Evolutionary conservation across 2,888 invertebrate genomes (phyloP).

Genomic region (Plagodis pulveraria): DNA sequence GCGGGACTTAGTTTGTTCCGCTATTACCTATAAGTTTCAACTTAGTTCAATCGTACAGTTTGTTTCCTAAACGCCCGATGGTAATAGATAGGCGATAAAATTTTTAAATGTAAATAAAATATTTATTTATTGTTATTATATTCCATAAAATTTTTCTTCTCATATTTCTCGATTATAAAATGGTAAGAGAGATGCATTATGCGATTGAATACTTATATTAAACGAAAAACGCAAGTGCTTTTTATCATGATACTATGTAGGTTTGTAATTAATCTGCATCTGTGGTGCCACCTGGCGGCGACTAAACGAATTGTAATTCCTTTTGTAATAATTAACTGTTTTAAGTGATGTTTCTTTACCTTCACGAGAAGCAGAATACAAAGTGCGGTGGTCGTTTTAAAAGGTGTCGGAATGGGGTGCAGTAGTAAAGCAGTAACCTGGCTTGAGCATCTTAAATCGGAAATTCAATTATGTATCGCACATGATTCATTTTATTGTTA

Average conservation of each 20-base stretch:
- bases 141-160: slow-evolving; percentile 80
- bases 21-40: slow-evolving; percentile 29
- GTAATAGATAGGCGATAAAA: slow-evolving; percentile 81
- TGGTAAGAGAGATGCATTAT: slow-evolving; percentile 76
- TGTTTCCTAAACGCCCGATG: slow-evolving; percentile 64
- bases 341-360: slow-evolving; percentile 58
- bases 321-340: slow-evolving; percentile 56
- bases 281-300: slow-evolving; percentile 28
- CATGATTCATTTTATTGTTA: slow-evolving; percentile 84
- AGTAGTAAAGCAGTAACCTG: slow-evolving; percentile 60
- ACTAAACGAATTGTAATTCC: slow-evolving; percentile 54
- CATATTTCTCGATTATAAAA: slow-evolving; percentile 81
- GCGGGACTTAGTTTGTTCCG: slow-evolving; percentile 11
- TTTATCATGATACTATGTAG: slow-evolving; percentile 67
- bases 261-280: slow-evolving; percentile 38
- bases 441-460: slow-evolving; percentile 76
- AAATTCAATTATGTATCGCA: slow-evolving; percentile 80
- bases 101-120: slow-evolving; percentile 82
- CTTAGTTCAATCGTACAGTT: slow-evolving; percentile 52
- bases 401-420: slow-evolving; percentile 52
- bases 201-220: slow-evolving; percentile 65
- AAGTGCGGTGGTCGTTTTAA: slow-evolving; percentile 38
- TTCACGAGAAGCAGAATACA: slow-evolving; percentile 48
- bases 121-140: slow-evolving; percentile 84
- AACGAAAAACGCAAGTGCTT: slow-evolving; percentile 75